Percentiles rank a stretch among this genome's conserved stretches.
phyloP scores from a whole-genome alignment of 2,888 invertebrate genomes.

The Lithodes maja region DNA sequence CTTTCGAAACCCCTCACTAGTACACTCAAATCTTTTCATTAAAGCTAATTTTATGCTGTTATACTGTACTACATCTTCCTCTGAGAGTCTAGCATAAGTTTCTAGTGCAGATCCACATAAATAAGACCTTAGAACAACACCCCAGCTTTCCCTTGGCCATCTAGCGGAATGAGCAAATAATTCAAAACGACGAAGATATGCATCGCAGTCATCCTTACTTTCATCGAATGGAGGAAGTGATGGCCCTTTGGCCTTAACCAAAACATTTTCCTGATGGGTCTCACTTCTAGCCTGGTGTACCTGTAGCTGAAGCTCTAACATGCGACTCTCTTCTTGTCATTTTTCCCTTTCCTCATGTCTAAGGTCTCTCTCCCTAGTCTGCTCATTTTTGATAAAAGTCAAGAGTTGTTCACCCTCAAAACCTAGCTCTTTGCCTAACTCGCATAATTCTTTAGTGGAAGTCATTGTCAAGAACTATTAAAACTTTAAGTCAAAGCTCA shows the following conservation, averaged over 20 bases:
- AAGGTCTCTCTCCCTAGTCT: neutral
- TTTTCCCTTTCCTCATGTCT: neutral
- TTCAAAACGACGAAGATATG: slow-evolving; percentile 2
- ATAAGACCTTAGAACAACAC: slow-evolving; percentile 1
- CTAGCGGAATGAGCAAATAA: slow-evolving; percentile 3
- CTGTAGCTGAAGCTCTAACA: neutral
- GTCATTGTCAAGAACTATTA: neutral
- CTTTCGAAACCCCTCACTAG: neutral
- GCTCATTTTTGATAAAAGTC: neutral
- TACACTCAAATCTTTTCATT: slow-evolving; percentile 21
- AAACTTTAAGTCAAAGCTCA: neutral
- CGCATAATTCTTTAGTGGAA: slow-evolving; percentile 8
- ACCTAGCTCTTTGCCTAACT: slow-evolving; percentile 2
- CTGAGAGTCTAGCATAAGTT: neutral
- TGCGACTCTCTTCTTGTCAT: neutral
- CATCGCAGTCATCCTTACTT: slow-evolving; percentile 1
- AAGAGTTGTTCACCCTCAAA: slow-evolving; percentile 5
- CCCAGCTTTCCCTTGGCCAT: neutral
- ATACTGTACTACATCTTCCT: slow-evolving; percentile 12
- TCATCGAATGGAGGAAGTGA: neutral
- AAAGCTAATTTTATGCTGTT: slow-evolving; percentile 2
- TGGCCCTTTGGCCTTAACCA: slow-evolving; percentile 6
- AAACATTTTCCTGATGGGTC: neutral
- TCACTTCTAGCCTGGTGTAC: neutral
- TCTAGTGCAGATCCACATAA: slow-evolving; percentile 3